Evolutionary conservation across 1,140 invertebrate species (phyloP).

Genomic region (Thaumatotibia leucotreta): DNA sequence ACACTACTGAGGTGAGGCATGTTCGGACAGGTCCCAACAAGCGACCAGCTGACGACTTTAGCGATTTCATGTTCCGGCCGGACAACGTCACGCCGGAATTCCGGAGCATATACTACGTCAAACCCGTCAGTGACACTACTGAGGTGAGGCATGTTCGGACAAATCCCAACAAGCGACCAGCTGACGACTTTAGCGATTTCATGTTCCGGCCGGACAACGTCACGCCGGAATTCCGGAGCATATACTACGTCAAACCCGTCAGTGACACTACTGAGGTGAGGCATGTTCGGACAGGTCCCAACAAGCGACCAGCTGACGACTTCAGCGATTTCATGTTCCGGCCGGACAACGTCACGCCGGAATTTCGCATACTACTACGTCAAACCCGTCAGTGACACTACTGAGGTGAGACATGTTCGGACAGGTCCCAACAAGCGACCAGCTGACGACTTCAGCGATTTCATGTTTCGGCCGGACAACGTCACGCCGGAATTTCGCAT

Average conservation of each 20-base stretch:
- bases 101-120: slow-evolving; percentile 88
- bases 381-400: no score
- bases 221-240: slow-evolving; percentile 80
- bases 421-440: slow-evolving; percentile 80
- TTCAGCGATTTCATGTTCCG: no score
- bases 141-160: slow-evolving; percentile 71
- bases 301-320: no score
- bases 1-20: slow-evolving; percentile 80
- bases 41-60: slow-evolving; percentile 79
- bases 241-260: slow-evolving; percentile 89
- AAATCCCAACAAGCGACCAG: slow-evolving; percentile 80
- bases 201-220: slow-evolving; percentile 50
- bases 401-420: no score
- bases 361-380: no score
- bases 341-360: no score
- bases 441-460: slow-evolving; percentile 76
- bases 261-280: slow-evolving; percentile 83
- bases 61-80: slow-evolving; percentile 48
- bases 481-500: slow-evolving; percentile 81
- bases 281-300: no score
- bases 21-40: no score
- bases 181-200: slow-evolving; percentile 77
- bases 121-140: slow-evolving; percentile 85
- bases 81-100: slow-evolving; percentile 77
- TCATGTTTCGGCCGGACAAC: slow-evolving; percentile 48